Percentiles rank a stretch among this genome's conserved stretches.
Conservation (phyloP, 2,113 vertebrate species). For the Corythornis cristatus region DNA sequence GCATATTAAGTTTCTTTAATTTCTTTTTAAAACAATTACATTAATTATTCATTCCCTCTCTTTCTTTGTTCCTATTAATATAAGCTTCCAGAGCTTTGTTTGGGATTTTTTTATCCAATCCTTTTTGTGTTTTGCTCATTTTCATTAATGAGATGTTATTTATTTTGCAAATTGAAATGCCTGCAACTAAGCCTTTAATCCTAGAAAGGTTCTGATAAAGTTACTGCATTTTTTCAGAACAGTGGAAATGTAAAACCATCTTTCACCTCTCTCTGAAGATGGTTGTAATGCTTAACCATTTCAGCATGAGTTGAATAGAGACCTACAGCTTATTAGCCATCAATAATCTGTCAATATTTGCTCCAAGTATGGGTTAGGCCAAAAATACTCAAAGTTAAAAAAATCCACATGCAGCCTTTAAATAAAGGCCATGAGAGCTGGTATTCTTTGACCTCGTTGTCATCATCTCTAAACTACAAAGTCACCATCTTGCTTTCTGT, state of each 20-base stretch:
- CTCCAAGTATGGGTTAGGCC: background rate
- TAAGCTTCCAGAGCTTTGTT: background rate
- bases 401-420: background rate
- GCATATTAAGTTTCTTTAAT: background rate
- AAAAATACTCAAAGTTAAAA: background rate
- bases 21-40: background rate
- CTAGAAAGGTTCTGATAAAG: conserved; percentile 1
- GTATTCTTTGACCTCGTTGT: background rate
- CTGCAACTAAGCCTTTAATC: conserved; percentile 37
- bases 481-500: background rate
- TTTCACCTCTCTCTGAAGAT: background rate
- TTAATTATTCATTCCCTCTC: conserved; percentile 37
- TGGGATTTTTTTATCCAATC: background rate
- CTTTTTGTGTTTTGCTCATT: background rate
- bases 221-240: background rate
- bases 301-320: background rate
- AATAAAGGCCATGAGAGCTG: background rate
- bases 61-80: conserved; percentile 3
- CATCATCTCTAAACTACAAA: background rate
- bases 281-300: background rate
- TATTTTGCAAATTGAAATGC: conserved; percentile 49
- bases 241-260: background rate
- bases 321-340: background rate
- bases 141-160: background rate
- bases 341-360: background rate